Conservation (phyloP, 2,888 invertebrate species). For the Mellilla xanthometata region DNA sequence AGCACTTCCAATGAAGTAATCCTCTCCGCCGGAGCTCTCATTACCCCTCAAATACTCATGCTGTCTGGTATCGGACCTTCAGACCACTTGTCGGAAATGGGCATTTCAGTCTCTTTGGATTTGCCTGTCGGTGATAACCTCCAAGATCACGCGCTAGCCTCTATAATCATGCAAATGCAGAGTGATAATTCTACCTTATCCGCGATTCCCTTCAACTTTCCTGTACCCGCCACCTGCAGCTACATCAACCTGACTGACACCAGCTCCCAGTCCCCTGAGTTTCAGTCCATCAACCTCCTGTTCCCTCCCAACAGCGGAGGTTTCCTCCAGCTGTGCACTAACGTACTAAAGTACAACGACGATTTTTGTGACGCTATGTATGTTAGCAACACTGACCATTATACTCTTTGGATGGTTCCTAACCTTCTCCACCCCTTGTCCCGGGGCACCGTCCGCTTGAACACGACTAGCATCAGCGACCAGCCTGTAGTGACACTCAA, state of each 20-base stretch:
- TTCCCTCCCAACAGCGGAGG: conserved; percentile 29
- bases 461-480: conserved; percentile 19
- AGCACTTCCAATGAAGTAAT: conserved; percentile 43
- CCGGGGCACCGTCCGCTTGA: conserved; percentile 26
- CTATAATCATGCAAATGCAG: background rate
- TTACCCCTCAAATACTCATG: conserved; percentile 45
- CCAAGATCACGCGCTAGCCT: conserved; percentile 23
- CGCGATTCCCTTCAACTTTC: conserved; percentile 21
- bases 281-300: conserved; percentile 33
- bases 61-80: conserved; percentile 50
- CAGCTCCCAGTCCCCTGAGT: conserved; percentile 36
- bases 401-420: conserved; percentile 13
- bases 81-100: conserved; percentile 31
- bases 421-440: conserved; percentile 34
- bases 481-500: conserved; percentile 22
- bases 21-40: conserved; percentile 46
- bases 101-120: conserved; percentile 33
- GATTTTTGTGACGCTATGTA: conserved; percentile 37
- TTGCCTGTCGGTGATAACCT: conserved; percentile 25
- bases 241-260: conserved; percentile 2
- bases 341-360: conserved; percentile 34
- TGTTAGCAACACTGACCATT: conserved; percentile 18
- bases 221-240: conserved; percentile 30
- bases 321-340: conserved; percentile 35
- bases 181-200: background rate